Conservation (phyloP, 2,113 vertebrate genomes). For the Falcunculus frontatus region DNA sequence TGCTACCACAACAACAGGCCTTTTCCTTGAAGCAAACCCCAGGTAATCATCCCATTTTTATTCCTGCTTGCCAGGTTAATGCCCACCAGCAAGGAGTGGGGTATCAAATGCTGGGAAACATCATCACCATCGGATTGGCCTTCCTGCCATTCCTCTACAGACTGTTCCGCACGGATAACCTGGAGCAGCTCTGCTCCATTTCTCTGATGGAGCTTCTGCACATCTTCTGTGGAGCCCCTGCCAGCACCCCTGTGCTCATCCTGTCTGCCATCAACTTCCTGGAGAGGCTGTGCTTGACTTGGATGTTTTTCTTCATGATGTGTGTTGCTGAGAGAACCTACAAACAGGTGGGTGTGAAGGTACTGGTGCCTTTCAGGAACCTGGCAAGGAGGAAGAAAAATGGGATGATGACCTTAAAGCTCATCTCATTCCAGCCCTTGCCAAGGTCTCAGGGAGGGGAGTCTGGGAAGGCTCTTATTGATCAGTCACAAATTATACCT, state of each 20-base stretch:
- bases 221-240: slow-evolving; percentile 76
- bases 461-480: background rate
- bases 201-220: slow-evolving; percentile 73
- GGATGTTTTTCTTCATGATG: slow-evolving; percentile 99
- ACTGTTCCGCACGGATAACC: slow-evolving; percentile 77
- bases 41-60: background rate
- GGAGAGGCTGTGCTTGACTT: slow-evolving; percentile 87
- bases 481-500: background rate
- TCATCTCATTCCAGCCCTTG: background rate
- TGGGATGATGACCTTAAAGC: background rate
- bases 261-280: slow-evolving; percentile 85
- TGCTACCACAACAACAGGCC: background rate
- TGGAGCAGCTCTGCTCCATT: slow-evolving; percentile 76
- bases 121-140: slow-evolving; percentile 81
- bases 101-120: slow-evolving; percentile 87
- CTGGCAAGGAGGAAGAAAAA: background rate
- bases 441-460: background rate
- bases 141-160: slow-evolving; percentile 88
- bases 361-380: background rate
- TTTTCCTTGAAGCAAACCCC: background rate
- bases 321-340: slow-evolving; percentile 97
- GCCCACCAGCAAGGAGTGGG: slow-evolving; percentile 88
- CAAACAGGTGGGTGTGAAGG: slow-evolving; percentile 81
- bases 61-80: slow-evolving; percentile 82
- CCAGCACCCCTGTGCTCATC: slow-evolving; percentile 54